Evolutionary conservation across 2,888 invertebrate species (phyloP).

Genomic region (Amiota minor): DNA sequence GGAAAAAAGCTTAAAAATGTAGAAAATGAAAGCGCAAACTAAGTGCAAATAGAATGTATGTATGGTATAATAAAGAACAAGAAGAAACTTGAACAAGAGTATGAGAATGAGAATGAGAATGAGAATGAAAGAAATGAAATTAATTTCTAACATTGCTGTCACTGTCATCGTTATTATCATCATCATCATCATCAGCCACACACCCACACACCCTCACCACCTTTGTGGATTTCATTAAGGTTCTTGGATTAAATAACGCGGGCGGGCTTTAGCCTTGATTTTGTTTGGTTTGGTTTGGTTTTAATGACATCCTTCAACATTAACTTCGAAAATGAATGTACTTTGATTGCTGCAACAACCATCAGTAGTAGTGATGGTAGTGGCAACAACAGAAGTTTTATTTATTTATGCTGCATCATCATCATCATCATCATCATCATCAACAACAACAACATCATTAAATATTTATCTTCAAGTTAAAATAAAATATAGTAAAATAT

Average conservation of each 20-base stretch:
- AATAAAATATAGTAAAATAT: neutral
- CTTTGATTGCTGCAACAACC: too few species aligned
- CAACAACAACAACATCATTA: neutral
- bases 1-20: neutral
- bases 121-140: neutral
- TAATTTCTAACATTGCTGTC: constrained; percentile 9
- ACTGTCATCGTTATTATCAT: neutral
- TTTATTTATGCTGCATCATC: neutral
- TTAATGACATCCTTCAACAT: too few species aligned
- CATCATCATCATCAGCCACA: neutral
- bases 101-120: too few species aligned
- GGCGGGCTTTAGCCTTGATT: too few species aligned
- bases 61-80: too few species aligned
- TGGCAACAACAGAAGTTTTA: neutral
- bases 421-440: constrained; percentile 8
- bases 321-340: too few species aligned
- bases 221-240: too few species aligned
- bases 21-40: neutral
- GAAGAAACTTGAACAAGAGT: neutral
- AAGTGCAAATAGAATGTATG: too few species aligned
- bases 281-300: too few species aligned
- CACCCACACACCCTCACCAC: too few species aligned
- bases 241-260: too few species aligned
- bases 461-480: too few species aligned
- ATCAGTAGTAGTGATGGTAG: neutral